Percentiles rank a stretch among this genome's conserved stretches.
These are phyloP conservation scores for Tyria jacobaeae DNA, from an alignment of 2,888 invertebrate species.

Conservation along the genomic window DNA sequence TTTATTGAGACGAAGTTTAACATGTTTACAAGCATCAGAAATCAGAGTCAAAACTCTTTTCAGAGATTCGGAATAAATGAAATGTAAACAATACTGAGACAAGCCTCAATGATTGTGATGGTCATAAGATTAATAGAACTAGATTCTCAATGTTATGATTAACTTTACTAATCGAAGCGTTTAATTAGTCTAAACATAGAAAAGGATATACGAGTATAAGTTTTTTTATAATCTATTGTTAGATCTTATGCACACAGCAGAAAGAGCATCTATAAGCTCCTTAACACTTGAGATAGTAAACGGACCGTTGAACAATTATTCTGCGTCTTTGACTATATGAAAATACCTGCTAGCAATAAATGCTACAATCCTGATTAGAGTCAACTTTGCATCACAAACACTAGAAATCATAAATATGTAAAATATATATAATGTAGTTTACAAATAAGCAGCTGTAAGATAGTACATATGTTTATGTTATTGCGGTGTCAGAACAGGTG, in stretches of 20 bases:
- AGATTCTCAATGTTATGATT: too few relatives aligned
- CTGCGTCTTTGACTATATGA: conserved; percentile 7
- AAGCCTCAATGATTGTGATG: not conserved
- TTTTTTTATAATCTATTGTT: too few relatives aligned
- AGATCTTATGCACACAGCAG: too few relatives aligned
- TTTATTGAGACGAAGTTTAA: conserved; percentile 12
- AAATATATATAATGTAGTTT: conserved; percentile 2
- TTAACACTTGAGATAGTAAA: not conserved
- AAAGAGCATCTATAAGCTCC: not conserved
- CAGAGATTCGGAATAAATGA: not conserved
- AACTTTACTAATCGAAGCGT: too few relatives aligned
- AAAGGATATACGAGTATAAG: too few relatives aligned
- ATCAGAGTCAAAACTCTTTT: conserved; percentile 13
- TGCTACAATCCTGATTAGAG: not conserved
- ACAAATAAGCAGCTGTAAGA: conserved; percentile 14
- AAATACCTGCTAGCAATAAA: conserved; percentile 7
- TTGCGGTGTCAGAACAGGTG: conserved; percentile 55
- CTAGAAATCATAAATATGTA: conserved; percentile 11
- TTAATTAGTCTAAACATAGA: too few relatives aligned
- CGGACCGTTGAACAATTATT: not conserved
- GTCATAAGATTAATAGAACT: not conserved
- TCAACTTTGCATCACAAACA: conserved; percentile 8
- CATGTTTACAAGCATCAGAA: conserved; percentile 12
- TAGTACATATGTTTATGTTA: conserved; percentile 32
- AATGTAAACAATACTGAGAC: not conserved